Conservation (phyloP, 2,797 vertebrate species). For the Pipistrellus nathusii region DNA sequence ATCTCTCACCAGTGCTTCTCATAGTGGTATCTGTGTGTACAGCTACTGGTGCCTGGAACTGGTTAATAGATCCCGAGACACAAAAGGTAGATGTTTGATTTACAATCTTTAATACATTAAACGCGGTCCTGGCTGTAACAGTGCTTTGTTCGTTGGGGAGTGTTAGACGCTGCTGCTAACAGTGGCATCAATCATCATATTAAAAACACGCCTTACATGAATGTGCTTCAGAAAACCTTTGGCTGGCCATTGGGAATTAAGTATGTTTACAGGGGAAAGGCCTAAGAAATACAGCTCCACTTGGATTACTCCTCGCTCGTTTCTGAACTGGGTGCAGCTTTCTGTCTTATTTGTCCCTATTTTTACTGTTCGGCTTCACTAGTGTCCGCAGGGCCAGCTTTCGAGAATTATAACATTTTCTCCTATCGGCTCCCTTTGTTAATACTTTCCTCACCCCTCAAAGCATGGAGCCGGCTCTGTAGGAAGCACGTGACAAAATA, state of each 20-base stretch:
- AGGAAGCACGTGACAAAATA: conserved; percentile 17
- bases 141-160: conserved; percentile 32
- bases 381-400: background rate
- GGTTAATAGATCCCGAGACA: conserved; percentile 99
- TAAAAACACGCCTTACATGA: background rate
- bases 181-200: conserved; percentile 7
- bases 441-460: background rate
- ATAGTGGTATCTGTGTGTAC: conserved; percentile 99
- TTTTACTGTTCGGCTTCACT: background rate
- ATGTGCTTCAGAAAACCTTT: conserved; percentile 48
- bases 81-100: conserved; percentile 92
- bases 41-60: conserved; percentile 99
- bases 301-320: background rate
- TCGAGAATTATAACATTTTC: background rate
- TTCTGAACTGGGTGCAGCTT: background rate
- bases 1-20: conserved; percentile 94
- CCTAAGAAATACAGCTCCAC: background rate
- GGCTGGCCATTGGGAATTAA: background rate
- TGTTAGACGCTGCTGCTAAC: conserved; percentile 20
- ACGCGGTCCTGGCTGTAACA: background rate
- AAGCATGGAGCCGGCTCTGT: background rate
- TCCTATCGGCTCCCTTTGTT: background rate
- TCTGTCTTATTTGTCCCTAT: background rate
- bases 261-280: conserved; percentile 6
- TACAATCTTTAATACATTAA: conserved; percentile 59